Evolutionary conservation across 2,797 vertebrate genomes (phyloP), one percentile per base, ranked within the genome.

Genomic region (Hephaestus fuliginosus): DNA sequence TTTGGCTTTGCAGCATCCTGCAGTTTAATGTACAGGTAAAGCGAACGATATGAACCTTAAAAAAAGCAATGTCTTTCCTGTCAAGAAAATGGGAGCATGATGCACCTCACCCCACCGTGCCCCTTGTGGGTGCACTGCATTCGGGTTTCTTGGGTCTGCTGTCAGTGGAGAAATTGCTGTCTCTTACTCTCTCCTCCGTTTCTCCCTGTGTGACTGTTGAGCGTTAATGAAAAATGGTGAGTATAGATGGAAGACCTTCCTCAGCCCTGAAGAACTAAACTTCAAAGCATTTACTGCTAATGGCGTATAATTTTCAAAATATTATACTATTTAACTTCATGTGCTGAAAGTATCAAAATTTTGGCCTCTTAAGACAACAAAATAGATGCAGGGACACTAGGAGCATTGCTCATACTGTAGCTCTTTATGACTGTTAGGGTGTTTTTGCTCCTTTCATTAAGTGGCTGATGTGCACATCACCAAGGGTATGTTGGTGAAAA

Each of bases 91-190:
- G 36, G 58, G n/a, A 57, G 62, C 76, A 48, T 53, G 43, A 4
- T 22, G 2, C 70, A 20, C 60, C 76, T 77, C 66, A n/a, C 22
- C 80, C 68, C 66, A 11, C 44, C 2, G 1, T 64, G 62, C 67
- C 79, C 62, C 83, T 71, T 30, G 76, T 80, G 80, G 62, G 53
- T 82, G 48, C 44, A 0, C 44, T 44, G 57, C 57, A 66, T 76
- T 76, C 3, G 0, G 75, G 57, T 84, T 87, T 89, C 84, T 86
- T 89, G 81, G 72, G 46, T 60, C 43, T 49, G 74, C 70, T 82
- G 79, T 81, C 83, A 77, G 81, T 20, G 52, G 60, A 79, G 71
- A 75, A 67, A 83, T 74, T 75, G 60, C 64, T 61, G 53, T 69
- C 28, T 79, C 64, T 74, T 71, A 41, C 55, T 48, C 62, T 43